Evolutionary conservation across 1,140 invertebrate genomes (phyloP).

Genomic region (Mycetomoellerius zeteki): DNA sequence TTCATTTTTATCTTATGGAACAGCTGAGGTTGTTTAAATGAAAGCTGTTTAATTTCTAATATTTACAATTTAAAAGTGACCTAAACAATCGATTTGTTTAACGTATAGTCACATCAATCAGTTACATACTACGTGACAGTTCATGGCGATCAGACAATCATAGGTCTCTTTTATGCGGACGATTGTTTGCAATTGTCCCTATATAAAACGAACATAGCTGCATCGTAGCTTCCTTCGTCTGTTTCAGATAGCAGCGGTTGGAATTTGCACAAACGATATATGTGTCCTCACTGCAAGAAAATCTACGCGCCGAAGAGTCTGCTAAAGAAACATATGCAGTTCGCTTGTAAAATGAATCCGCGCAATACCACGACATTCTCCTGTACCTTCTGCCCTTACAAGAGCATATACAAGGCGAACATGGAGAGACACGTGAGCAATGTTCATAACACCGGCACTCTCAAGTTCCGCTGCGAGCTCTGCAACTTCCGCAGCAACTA

Average conservation of each 20-base stretch:
- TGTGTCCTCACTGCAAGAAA: conserved; percentile 84
- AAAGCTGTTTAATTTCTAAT: background rate
- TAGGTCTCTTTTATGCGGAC: conserved; percentile 16
- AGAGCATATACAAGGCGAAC: conserved; percentile 83
- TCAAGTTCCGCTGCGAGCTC: conserved; percentile 83
- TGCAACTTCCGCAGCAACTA: conserved; percentile 84
- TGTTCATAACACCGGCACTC: conserved; percentile 79
- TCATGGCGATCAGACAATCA: conserved; percentile 9
- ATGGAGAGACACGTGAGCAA: conserved; percentile 83
- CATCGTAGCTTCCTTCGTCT: conserved; percentile 68
- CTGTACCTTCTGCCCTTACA: conserved; percentile 82
- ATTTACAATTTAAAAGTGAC: background rate
- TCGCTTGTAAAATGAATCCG: conserved; percentile 83
- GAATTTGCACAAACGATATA: conserved; percentile 74
- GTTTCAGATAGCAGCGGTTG: conserved; percentile 61
- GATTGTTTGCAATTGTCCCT: background rate
- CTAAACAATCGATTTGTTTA: background rate
- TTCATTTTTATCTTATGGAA: background rate
- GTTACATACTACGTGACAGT: conserved; percentile 1
- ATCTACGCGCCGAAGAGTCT: conserved; percentile 82
- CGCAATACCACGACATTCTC: conserved; percentile 74
- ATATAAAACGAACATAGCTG: conserved; percentile 48
- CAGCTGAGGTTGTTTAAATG: background rate
- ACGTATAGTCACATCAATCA: background rate
- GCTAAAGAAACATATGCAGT: conserved; percentile 84